Base-by-base conservation (phyloP, 2,888 invertebrate genomes). In the Sinotaia quadrata region DNA sequence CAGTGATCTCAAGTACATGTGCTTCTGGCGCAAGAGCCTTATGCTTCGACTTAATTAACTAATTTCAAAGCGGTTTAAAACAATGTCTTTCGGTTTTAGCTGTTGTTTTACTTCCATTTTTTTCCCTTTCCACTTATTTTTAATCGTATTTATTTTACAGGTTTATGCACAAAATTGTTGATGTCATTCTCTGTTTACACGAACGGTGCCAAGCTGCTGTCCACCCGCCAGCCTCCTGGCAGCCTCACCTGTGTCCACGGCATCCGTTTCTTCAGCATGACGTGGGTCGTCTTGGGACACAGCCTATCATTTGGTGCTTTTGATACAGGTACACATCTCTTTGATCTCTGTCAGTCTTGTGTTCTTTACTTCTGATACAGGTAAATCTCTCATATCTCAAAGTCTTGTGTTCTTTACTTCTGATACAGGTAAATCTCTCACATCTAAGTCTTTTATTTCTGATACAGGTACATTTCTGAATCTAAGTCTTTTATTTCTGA, bases 241-340 rank as follows among this genome's bases (percentile, higher is more conserved):
- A 74, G 68, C 15, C 69, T 94, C 76, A 90, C 91, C 49, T 92
- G 93, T 81, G 91, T 94, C 72, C 92, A 94, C 77, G 92, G 94
- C 12, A 89, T 94, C 47, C 90, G 93, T 75, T 91, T 85, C 69
- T 49, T 85, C 68, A 81, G 81, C 67, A 81, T 85, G 81, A 78
- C 76, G 27, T 85, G 85, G 85, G 83, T 85, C 31, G 80, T 85
- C 12, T 79, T 85, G 12, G 84, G 84, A 31, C 84, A 85, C 62
- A 71, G 79, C 2, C 80, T 71, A 47, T 66, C 62, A n/a, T 73
- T 70, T 61, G 29, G 27, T 12, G 18, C 2, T 1, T 2, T 24
- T 4, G 2, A 2, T 4, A n/a, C 21, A 31, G 54, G 54, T 54
- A 10, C 7, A 7, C 10, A 18, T 31, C 18, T 21, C 7, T 21